A percentile compares a stretch with the other conserved stretches of the same genome.
phyloP scores from a whole-genome alignment of 2,888 invertebrate species.

The Acrobasis repandana region DNA sequence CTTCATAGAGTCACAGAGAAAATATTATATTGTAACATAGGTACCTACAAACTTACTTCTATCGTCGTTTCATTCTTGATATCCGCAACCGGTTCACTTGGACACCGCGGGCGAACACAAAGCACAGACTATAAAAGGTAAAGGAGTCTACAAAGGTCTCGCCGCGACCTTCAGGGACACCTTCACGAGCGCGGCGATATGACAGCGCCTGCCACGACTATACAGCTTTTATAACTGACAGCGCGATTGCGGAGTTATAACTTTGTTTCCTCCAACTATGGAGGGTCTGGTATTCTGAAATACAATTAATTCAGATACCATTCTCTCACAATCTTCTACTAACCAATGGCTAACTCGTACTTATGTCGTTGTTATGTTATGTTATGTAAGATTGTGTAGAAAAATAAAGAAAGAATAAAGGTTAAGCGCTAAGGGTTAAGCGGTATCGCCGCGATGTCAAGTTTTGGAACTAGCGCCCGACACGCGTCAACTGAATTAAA shows the following conservation, averaged over 20 bases:
- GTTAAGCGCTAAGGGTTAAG: no score
- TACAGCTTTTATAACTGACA: neutral
- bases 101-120: neutral
- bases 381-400: no score
- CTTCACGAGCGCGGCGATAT: neutral
- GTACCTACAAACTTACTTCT: neutral
- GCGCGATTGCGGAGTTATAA: neutral
- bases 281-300: no score
- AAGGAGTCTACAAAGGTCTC: neutral
- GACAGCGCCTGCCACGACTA: slow-evolving; percentile 2
- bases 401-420: no score
- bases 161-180: neutral
- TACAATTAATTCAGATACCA: no score
- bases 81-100: neutral
- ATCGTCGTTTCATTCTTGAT: neutral
- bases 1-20: no score
- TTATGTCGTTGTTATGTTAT: no score
- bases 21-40: no score
- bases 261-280: no score
- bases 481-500: neutral
- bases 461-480: no score
- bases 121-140: neutral
- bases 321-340: no score
- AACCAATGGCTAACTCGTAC: no score
- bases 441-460: neutral